Evolutionary conservation across 2,888 invertebrate genomes (phyloP), one percentile per base, ranked within the genome.

Genomic region (Yponomeuta cagnagella): DNA sequence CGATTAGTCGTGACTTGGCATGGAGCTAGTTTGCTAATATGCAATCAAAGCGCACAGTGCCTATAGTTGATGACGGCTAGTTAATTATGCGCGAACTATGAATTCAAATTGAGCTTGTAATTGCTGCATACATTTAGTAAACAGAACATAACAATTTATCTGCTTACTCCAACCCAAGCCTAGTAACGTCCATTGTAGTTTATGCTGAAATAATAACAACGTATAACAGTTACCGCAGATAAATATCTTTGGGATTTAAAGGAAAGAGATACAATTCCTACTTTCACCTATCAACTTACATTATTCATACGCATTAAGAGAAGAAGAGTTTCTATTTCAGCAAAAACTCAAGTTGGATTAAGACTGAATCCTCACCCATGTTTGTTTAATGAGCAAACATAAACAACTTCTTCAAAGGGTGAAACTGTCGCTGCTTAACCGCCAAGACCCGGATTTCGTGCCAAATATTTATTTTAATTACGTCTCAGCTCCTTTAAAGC

Each of bases 401-500:
- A 90, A 91, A 91, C 89, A 89, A 90, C 82, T 90, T 88, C 85
- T 86, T 90, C 90, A 91, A 90, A 90, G 90, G 88, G 88, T 86
- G 83, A 82, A 82, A 89, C 90, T 86, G 88, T 88, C 88, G 88
- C 85, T 83, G 84, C 87, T 86, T 88, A 90, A 89, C 89, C 89
- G 80, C 88, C 80, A 80, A 83, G 84, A 85, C 88, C 88, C 87
- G 85, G 89, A 89, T 90, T 90, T 87, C 81, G 84, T 83, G 87
- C 86, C 90, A 90, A 91, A 90, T 91, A 90, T 90, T 91, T 90
- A 90, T 90, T 90, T 90, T 90, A 91, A 90, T 91, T 90, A 90
- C 87, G 86, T 84, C 86, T 84, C 82, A 80, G 85, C 84, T 84
- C 81, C 85, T 86, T 85, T 82, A 84, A 83, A 85, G 84, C 67